Evolutionary conservation across 2,888 invertebrate species (phyloP).

Genomic region (Scelioninae gen. 1): DNA sequence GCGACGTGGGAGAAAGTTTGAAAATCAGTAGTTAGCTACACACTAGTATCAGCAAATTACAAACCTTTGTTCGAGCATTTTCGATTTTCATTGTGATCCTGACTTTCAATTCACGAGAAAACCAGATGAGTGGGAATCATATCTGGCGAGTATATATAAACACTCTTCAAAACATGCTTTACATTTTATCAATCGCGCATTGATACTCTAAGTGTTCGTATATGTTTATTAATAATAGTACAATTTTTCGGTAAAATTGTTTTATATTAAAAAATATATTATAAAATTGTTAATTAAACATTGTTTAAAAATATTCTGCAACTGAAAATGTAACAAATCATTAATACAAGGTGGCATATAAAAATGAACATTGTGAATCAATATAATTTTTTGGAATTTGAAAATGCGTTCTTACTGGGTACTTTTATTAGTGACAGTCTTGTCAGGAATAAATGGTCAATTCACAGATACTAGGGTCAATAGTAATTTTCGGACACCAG

Average conservation of each 20-base stretch:
- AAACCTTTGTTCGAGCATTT: constrained; percentile 39
- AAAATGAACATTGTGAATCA: too few relatives aligned
- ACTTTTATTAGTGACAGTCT: too few relatives aligned
- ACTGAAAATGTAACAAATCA: too few relatives aligned
- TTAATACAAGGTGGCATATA: too few relatives aligned
- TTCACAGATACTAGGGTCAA: background rate
- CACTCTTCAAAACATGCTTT: constrained; percentile 4
- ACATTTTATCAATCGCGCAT: constrained; percentile 28
- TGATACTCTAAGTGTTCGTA: background rate
- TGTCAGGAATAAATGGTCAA: too few relatives aligned
- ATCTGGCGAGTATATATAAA: constrained; percentile 42
- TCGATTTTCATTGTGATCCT: constrained; percentile 55
- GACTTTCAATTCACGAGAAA: constrained; percentile 59
- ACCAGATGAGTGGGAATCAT: constrained; percentile 42
- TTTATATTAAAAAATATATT: too few relatives aligned
- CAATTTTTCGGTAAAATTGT: too few relatives aligned
- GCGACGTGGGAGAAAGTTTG: constrained; percentile 41
- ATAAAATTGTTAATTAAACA: too few relatives aligned
- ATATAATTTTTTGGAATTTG: too few relatives aligned
- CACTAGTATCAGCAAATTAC: constrained; percentile 31
- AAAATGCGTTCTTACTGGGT: too few relatives aligned
- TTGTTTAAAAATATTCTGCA: too few relatives aligned
- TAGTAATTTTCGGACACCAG: background rate
- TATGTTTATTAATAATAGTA: too few relatives aligned
- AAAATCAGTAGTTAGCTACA: constrained; percentile 35